phyloP scores from a whole-genome alignment of 1,140 invertebrate species.

The Tetranychus urticae region DNA sequence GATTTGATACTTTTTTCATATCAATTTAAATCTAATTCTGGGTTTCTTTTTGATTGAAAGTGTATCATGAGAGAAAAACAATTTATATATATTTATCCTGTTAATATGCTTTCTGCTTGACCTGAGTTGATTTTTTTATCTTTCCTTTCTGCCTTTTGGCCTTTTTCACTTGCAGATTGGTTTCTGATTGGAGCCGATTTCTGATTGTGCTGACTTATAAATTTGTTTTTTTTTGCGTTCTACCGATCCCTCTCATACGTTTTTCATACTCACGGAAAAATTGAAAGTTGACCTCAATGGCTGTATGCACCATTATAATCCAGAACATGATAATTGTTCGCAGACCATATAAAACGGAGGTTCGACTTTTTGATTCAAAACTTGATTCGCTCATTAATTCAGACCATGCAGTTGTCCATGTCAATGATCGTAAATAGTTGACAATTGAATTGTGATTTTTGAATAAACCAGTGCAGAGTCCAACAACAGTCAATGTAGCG shows the following conservation, averaged over 20 bases:
- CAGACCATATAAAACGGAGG: constrained; percentile 4
- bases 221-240: background rate
- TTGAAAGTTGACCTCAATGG: constrained; percentile 7
- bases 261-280: constrained; percentile 6
- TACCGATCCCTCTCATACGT: background rate
- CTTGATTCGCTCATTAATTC: background rate
- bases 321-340: constrained; percentile 6
- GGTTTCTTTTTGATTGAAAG: no score
- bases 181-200: background rate
- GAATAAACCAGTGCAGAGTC: background rate
- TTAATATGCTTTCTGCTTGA: no score
- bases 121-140: no score
- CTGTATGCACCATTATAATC: constrained; percentile 9
- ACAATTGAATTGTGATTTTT: background rate
- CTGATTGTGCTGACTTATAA: background rate
- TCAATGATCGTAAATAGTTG: background rate
- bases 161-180: background rate
- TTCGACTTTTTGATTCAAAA: background rate
- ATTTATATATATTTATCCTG: no score
- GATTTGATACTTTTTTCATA: background rate
- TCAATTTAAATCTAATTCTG: background rate
- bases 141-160: background rate
- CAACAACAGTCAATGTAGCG: background rate
- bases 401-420: background rate
- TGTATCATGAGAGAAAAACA: no score